A percentile compares a stretch with the other conserved stretches of the same genome.
These are phyloP conservation scores for Eriocheir sinensis DNA, from an alignment of 1,140 invertebrate genomes.

Conservation along the genomic window DNA sequence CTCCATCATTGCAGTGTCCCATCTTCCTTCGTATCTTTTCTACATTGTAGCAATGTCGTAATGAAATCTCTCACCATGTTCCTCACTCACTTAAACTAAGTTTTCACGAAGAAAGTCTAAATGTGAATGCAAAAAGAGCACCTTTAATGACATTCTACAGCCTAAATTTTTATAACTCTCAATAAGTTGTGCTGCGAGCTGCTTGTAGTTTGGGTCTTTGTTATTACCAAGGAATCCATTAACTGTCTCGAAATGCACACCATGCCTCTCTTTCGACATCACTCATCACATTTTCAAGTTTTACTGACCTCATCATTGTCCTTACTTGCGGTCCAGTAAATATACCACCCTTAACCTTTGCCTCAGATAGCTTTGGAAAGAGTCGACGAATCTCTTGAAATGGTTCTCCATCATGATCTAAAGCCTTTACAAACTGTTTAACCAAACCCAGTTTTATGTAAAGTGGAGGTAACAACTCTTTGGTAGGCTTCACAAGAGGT, in stretches of 20 bases:
- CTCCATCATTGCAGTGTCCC: conserved; percentile 28
- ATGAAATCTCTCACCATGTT: not conserved
- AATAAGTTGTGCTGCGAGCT: conserved; percentile 30
- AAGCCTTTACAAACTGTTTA: conserved; percentile 27
- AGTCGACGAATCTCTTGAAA: not conserved
- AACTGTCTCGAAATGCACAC: not conserved
- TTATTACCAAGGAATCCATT: not conserved
- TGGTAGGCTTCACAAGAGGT: not conserved
- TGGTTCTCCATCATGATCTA: not conserved
- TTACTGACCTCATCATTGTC: not conserved
- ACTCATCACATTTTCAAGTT: not conserved
- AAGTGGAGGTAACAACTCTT: not conserved
- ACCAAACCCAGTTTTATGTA: conserved; percentile 51
- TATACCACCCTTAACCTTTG: conserved; percentile 45
- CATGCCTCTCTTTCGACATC: conserved; percentile 25
- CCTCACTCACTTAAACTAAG: conserved; percentile 36
- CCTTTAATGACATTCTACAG: conserved; percentile 31
- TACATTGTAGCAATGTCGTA: not conserved
- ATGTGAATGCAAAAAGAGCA: conserved; percentile 9
- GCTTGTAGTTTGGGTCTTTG: conserved; percentile 2
- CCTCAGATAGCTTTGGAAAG: conserved; percentile 50
- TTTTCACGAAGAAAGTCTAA: conserved; percentile 28
- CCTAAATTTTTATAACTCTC: conserved; percentile 8
- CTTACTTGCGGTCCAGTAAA: conserved; percentile 30
- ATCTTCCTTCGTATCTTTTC: not conserved